Evolutionary conservation across 2,888 invertebrate genomes (phyloP).

Genomic region (Pasiphila rectangulata): DNA sequence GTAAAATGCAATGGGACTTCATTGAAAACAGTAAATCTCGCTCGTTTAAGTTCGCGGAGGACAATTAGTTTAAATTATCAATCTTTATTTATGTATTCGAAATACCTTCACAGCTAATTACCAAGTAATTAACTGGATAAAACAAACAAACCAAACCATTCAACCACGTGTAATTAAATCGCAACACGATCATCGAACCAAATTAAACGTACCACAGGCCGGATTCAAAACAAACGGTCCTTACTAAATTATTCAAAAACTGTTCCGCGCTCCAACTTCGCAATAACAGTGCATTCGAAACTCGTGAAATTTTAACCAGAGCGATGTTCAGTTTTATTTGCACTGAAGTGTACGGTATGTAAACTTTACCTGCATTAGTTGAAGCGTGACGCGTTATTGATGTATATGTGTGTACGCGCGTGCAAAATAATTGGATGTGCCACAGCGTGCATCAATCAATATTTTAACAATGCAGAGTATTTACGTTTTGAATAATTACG

Average conservation of each 20-base stretch:
- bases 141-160: neutral
- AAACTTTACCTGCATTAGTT: conserved; percentile 19
- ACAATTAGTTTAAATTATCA: no score
- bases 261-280: conserved; percentile 35
- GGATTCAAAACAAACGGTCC: conserved; percentile 32
- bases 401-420: conserved; percentile 18
- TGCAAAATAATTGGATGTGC: conserved; percentile 23
- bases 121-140: no score
- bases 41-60: no score
- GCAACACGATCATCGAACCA: conserved; percentile 12
- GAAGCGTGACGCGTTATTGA: conserved; percentile 14
- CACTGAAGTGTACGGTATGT: conserved; percentile 44
- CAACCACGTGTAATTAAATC: neutral
- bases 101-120: no score
- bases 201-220: conserved; percentile 24
- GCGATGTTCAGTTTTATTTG: conserved; percentile 59
- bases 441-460: conserved; percentile 13
- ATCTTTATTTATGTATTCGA: no score
- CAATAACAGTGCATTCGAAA: conserved; percentile 43
- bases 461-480: conserved; percentile 16
- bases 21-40: no score
- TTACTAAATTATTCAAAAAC: conserved; percentile 45
- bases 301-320: conserved; percentile 66
- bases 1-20: no score
- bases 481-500: no score